Conservation (phyloP, 1,140 invertebrate species). For the Ptiloglossa arizonensis region DNA sequence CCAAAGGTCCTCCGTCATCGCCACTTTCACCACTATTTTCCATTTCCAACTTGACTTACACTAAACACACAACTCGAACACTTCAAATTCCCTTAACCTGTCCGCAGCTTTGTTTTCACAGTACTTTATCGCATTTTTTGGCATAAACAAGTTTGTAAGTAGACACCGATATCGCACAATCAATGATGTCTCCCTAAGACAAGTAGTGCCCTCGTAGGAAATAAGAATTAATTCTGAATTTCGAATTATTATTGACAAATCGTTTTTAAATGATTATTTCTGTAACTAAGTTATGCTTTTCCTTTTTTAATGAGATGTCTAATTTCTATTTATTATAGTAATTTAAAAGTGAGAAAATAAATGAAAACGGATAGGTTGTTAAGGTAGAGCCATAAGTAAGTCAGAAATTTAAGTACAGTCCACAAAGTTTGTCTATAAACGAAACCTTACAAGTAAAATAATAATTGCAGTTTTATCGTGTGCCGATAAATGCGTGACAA, state of each 20-base stretch:
- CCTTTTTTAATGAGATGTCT: too few relatives aligned
- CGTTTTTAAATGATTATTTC: too few relatives aligned
- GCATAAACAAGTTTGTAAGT: neutral
- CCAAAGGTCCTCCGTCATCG: slow-evolving; percentile 78
- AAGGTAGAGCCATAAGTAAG: neutral
- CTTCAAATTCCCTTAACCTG: slow-evolving; percentile 44
- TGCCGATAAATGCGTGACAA: slow-evolving; percentile 27
- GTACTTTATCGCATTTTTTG: slow-evolving; percentile 9
- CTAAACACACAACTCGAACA: slow-evolving; percentile 4
- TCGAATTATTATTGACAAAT: too few relatives aligned
- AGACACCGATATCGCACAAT: neutral
- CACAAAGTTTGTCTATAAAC: slow-evolving; percentile 11
- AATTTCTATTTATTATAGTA: too few relatives aligned
- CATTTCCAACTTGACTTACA: slow-evolving; percentile 68
- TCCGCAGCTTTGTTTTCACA: slow-evolving; percentile 46
- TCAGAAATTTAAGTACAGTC: neutral
- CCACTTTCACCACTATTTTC: slow-evolving; percentile 83
- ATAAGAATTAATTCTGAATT: too few relatives aligned
- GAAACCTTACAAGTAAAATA: slow-evolving; percentile 26
- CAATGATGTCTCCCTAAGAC: neutral
- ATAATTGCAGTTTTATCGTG: slow-evolving; percentile 20
- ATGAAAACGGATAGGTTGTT: too few relatives aligned
- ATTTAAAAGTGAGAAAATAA: too few relatives aligned
- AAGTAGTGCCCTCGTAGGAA: neutral
- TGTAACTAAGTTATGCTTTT: too few relatives aligned